phyloP scores from a whole-genome alignment of 2,113 vertebrate genomes.

The Sceloporus undulatus region DNA sequence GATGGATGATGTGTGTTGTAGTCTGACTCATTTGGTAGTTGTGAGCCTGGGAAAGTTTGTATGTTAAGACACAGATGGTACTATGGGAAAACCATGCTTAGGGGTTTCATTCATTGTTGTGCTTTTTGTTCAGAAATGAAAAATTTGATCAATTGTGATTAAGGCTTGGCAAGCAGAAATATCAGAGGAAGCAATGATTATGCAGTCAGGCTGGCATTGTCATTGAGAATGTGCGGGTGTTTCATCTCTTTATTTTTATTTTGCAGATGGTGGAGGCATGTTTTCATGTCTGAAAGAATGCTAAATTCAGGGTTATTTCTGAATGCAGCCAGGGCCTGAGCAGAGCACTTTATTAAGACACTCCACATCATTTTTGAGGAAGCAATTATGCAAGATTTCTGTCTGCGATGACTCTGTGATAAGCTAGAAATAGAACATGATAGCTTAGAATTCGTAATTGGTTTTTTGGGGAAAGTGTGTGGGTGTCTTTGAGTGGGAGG shows the following conservation, averaged over 20 bases:
- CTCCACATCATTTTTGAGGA: neutral
- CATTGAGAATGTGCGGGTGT: neutral
- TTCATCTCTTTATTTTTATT: neutral
- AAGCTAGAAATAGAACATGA: neutral
- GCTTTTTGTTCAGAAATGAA: too few species aligned
- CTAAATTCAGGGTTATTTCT: neutral
- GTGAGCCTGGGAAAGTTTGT: too few species aligned
- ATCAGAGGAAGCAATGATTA: slow-evolving; percentile 26
- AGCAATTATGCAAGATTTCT: slow-evolving; percentile 25
- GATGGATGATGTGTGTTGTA: too few species aligned
- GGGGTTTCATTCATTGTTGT: neutral
- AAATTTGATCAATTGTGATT: slow-evolving; percentile 14
- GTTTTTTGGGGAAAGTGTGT: fast-evolving
- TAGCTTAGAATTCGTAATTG: slow-evolving; percentile 19
- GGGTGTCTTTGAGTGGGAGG: neutral
- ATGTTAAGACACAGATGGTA: neutral
- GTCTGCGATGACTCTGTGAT: slow-evolving; percentile 14
- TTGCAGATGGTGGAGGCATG: slow-evolving; percentile 21
- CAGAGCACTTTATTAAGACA: slow-evolving; percentile 33
- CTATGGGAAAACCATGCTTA: neutral
- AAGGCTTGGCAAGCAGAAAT: slow-evolving; percentile 10
- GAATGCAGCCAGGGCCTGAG: neutral
- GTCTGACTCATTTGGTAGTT: too few species aligned
- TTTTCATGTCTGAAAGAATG: neutral
- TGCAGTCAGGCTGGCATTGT: slow-evolving; percentile 17